Percentiles rank a stretch among this genome's conserved stretches.
Evolutionary conservation across 2,888 invertebrate genomes (phyloP).

Genomic region (Tenthredo distinguenda): DNA sequence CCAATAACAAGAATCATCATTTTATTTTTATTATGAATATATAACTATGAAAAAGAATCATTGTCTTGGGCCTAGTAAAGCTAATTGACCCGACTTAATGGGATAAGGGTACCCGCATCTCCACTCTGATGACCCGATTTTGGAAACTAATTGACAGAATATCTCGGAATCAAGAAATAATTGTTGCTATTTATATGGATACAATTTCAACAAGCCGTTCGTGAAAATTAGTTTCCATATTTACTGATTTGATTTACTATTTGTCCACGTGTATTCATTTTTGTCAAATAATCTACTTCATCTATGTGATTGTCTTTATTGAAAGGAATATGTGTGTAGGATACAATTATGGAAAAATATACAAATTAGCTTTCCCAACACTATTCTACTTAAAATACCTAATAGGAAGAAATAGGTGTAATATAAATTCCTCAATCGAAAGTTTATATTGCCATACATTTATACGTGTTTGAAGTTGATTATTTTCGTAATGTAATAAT

Average conservation of each 20-base stretch:
- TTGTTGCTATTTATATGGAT: background rate
- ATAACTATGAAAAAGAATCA: background rate
- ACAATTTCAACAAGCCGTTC: background rate
- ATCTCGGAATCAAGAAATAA: background rate
- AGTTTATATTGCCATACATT: slow-evolving; percentile 46
- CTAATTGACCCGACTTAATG: background rate
- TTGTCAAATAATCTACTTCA: background rate
- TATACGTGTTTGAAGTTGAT: slow-evolving; percentile 44
- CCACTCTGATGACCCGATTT: background rate
- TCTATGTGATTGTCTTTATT: background rate
- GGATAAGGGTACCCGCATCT: background rate
- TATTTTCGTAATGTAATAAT: slow-evolving; percentile 44
- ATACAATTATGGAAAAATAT: background rate
- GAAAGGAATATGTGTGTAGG: background rate
- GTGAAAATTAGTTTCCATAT: background rate
- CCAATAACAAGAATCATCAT: background rate
- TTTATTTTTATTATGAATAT: background rate
- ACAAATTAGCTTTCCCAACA: slow-evolving; percentile 15
- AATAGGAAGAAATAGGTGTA: slow-evolving; percentile 26
- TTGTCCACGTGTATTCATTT: background rate
- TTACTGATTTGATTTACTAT: background rate
- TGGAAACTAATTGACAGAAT: background rate
- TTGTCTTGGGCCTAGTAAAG: background rate
- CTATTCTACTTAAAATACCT: background rate
- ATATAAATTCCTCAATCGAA: slow-evolving; percentile 32